A percentile compares a stretch with the other conserved stretches of the same genome.
phyloP scores from a whole-genome alignment of 2,113 vertebrate genomes.

The Neomonachus schauinslandi region DNA sequence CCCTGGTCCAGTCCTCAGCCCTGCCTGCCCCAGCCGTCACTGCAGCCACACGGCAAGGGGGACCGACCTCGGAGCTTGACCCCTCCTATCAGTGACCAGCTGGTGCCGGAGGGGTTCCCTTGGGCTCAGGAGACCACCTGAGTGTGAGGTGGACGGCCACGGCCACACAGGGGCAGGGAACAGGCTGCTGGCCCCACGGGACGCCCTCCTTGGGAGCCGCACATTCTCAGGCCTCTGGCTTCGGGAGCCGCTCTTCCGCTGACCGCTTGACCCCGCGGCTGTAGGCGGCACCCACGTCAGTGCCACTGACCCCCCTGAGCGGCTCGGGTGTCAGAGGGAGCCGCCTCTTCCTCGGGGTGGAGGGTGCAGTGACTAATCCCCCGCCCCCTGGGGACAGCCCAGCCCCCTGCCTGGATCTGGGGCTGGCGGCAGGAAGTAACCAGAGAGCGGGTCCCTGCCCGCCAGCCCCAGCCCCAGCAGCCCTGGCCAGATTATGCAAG shows the following conservation, averaged over 20 bases:
- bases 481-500: neutral
- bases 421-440: neutral
- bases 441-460: neutral
- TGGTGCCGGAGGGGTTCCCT: no score
- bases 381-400: neutral
- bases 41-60: fast-evolving
- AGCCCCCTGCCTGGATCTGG: neutral
- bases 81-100: fast-evolving
- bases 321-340: neutral
- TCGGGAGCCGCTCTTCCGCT: fast-evolving
- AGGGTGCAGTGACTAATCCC: neutral
- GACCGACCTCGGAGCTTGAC: neutral
- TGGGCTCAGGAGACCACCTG: fast-evolving
- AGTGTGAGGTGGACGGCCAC: fast-evolving
- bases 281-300: fast-evolving
- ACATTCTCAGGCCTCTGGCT: fast-evolving
- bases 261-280: neutral
- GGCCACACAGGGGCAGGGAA: neutral
- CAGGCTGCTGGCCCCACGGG: neutral
- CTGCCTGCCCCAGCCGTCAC: no score
- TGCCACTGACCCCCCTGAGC: neutral
- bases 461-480: neutral
- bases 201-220: neutral
- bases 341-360: conserved; percentile 2
- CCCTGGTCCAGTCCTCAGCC: neutral